Base-by-base conservation (phyloP, 2,797 vertebrate species). In the Cirrhinus molitorella region DNA sequence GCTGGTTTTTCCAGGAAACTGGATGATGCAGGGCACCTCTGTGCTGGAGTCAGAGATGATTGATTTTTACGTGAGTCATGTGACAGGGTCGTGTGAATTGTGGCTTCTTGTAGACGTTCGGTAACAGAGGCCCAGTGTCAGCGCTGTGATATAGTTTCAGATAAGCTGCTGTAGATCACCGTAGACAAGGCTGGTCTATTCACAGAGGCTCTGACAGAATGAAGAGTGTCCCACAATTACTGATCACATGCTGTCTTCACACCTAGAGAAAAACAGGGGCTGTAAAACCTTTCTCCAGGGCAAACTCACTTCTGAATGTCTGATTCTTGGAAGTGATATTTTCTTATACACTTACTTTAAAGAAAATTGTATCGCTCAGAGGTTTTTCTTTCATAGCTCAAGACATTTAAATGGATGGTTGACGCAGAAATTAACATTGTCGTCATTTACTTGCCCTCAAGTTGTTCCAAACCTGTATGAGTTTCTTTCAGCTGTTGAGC, bases 11-110 rank as follows among this genome's bases (percentile, higher is more conserved):
- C 79, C 19, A 2, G 23, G 37, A 68, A 57, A 13, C n/a, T 16
- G 40, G 5, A 28, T 65, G 72, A 57, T 45, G 31, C 11, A 17
- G 11, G 72, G 45, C n/a, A 25, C 19, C 0, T 6, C 63, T 49
- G 1, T 23, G 3, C 23, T 51, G 23, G 31, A 16, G n/a, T 25
- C 76, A 47, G 67, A 67, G 4, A 43, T 79, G 85, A 85, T 88
- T 83, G 71, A 86, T 86, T 79, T 82, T 72, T 57, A 34, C 4
- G 10, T 9, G 59, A 68, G 47, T 83, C 40, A 21, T 61, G 31
- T 83, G 82, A 86, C 87, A 59, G 19, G 25, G 12, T 12, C 19
- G 2, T 57, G 37, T 81, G 77, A 89, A 70, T 81, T 85, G 77
- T 81, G 84, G 80, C 23, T 61, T 76, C 63, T 53, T 47, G 51